Evolutionary conservation across 2,113 vertebrate species (phyloP).

Genomic region (Fukomys damarensis): DNA sequence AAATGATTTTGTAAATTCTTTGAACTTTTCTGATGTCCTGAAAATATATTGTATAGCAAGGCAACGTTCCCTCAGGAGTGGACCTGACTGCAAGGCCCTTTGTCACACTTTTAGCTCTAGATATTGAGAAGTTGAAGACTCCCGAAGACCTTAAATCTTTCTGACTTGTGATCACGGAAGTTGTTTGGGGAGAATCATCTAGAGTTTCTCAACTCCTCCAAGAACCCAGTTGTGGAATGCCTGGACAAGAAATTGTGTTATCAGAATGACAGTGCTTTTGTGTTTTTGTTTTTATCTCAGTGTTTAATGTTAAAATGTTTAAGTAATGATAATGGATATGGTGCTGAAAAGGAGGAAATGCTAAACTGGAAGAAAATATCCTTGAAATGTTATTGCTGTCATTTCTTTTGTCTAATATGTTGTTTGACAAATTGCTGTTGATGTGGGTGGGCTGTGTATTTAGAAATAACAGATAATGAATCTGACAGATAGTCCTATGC

Average conservation of each 20-base stretch:
- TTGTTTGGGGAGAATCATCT: background rate
- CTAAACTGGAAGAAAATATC: conserved; percentile 37
- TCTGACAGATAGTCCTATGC: conserved; percentile 38
- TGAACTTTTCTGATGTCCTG: conserved; percentile 64
- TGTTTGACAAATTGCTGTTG: conserved; percentile 67
- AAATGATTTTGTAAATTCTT: conserved; percentile 60
- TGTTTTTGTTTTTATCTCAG: conserved; percentile 57
- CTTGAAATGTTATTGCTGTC: conserved; percentile 50
- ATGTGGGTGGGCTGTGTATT: background rate
- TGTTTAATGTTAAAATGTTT: conserved; percentile 58
- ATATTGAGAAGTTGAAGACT: background rate
- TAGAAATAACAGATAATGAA: conserved; percentile 59
- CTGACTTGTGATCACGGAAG: background rate
- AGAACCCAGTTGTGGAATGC: conserved; percentile 11
- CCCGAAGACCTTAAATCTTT: background rate
- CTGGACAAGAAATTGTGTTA: conserved; percentile 49
- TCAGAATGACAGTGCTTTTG: conserved; percentile 36
- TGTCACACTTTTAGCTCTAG: background rate
- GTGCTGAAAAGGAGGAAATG: conserved; percentile 73
- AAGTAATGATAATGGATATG: conserved; percentile 60
- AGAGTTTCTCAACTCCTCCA: background rate
- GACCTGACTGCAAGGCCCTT: background rate
- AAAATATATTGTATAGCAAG: conserved; percentile 43
- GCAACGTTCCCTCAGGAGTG: background rate
- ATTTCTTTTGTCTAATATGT: conserved; percentile 65